phyloP scores from a whole-genome alignment of 2,888 invertebrate genomes.

The Lepidocyrtinus sp. region DNA sequence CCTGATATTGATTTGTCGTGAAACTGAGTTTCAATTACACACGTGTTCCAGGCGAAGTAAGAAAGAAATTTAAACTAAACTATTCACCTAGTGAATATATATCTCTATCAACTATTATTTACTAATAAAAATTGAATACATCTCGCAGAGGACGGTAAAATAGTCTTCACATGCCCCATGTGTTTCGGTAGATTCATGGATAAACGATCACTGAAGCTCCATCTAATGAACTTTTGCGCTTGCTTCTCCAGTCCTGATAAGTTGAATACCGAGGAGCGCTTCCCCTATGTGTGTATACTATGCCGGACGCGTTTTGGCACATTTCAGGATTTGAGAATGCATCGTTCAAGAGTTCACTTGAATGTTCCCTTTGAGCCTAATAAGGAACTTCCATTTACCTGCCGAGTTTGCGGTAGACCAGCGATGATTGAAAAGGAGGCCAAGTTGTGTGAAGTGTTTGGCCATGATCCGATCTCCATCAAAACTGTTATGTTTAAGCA shows the following conservation, averaged over 20 bases:
- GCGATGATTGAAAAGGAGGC: conserved; percentile 1
- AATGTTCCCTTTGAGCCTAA: not conserved
- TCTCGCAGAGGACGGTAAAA: not conserved
- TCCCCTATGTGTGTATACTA: not conserved
- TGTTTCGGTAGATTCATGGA: not conserved
- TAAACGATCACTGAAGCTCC: not conserved
- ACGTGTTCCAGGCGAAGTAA: no score
- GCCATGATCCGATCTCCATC: not conserved
- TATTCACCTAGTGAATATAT: no score
- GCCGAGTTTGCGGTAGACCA: not conserved
- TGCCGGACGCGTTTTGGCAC: not conserved
- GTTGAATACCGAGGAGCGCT: not conserved
- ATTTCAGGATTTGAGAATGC: not conserved
- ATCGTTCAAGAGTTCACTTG: not conserved
- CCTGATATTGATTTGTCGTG: no score
- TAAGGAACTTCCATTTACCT: not conserved
- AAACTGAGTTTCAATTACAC: no score
- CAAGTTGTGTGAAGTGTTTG: conserved; percentile 1
- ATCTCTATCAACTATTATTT: no score
- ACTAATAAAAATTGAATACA: no score
- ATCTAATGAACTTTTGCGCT: not conserved
- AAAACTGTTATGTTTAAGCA: not conserved
- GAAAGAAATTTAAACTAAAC: no score
- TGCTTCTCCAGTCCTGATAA: not conserved
- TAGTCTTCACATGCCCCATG: not conserved